Percentiles rank a stretch among this genome's conserved stretches.
Evolutionary conservation across 2,888 invertebrate genomes (phyloP).

Genomic region (Andrena haemorrhoa): DNA sequence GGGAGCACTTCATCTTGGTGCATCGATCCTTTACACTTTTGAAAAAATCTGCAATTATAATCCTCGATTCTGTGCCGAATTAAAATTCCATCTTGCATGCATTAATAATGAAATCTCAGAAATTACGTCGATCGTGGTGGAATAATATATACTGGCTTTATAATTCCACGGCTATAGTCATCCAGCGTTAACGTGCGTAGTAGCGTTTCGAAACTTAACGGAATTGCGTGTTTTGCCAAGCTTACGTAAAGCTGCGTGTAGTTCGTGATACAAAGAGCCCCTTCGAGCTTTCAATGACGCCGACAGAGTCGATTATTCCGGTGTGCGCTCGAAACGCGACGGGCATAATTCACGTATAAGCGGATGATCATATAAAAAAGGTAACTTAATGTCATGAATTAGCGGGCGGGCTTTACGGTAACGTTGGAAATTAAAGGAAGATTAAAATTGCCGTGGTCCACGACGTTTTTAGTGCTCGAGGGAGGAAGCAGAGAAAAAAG

Average conservation of each 20-base stretch:
- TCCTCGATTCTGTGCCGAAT: neutral
- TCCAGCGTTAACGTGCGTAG: neutral
- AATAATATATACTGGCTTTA: neutral
- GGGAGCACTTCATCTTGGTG: neutral
- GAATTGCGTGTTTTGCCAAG: conserved; percentile 10
- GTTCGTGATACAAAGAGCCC: conserved; percentile 16
- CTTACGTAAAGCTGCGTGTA: conserved; percentile 37
- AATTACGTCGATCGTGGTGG: neutral
- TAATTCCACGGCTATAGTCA: neutral
- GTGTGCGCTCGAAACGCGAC: neutral
- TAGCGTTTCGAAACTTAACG: conserved; percentile 9
- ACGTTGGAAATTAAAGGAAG: conserved; percentile 12
- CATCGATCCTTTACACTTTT: neutral
- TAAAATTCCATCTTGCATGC: neutral
- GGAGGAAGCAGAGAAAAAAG: no score
- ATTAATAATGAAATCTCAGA: neutral
- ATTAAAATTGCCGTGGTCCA: neutral
- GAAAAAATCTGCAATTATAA: neutral
- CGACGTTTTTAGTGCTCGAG: neutral
- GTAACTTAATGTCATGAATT: conserved; percentile 21
- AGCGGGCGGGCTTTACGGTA: neutral
- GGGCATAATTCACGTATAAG: conserved; percentile 31
- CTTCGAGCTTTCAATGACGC: conserved; percentile 18
- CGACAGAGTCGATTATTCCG: conserved; percentile 20
- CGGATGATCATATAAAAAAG: conserved; percentile 34